Base-by-base conservation (phyloP, 2,888 invertebrate species). In the Thecophora atra region DNA sequence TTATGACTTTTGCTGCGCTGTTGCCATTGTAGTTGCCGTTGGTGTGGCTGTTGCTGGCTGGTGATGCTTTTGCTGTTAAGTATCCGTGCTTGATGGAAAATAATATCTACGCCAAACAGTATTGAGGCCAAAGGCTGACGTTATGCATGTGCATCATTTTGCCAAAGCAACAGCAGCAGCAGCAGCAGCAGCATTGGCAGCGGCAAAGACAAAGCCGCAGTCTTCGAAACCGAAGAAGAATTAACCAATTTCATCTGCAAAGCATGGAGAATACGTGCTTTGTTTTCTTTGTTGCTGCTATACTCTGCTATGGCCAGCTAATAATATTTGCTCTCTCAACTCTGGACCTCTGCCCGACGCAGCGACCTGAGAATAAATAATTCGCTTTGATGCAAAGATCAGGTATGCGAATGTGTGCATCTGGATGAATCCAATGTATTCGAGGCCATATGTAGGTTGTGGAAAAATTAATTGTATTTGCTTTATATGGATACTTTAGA, bases 251-350 rank as follows among this genome's bases (percentile, higher is more conserved):
- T n/a, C 15, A 47, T 47, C 37, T 37, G 37, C 37, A 37, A 37
- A 37, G 37, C 37, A 37, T 37, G 37, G 65, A 8, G 64, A 8
- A 62, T 37, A 19, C 37, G 37, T 62, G 62, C 19, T 3, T 21
- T 37, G 28, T 37, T 37, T 1, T 37, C 0, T 6, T 37, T 37
- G 37, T 37, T 37, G 37, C 11, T 37, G 37, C 11, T 37, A 37
- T 37, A 37, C 64, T 70, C 44, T 19, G n/a, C 30, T 63, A 44
- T 42, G 72, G 54, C 62, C 28, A 30, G n/a, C 60, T 28, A 60
- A 60, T 60, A 66, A 72, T 72, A 68, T 72, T 71, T 71, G 73
- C 71, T 69, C 73, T 73, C 47, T 71, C 68, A 68, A 73, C 73
- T 73, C 69, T 68, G 71, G 73, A 73, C 71, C 71, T 63, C 63